A percentile compares a stretch with the other conserved stretches of the same genome.
Evolutionary conservation across 2,797 vertebrate species (phyloP).

Genomic region (Falco rusticolus): DNA sequence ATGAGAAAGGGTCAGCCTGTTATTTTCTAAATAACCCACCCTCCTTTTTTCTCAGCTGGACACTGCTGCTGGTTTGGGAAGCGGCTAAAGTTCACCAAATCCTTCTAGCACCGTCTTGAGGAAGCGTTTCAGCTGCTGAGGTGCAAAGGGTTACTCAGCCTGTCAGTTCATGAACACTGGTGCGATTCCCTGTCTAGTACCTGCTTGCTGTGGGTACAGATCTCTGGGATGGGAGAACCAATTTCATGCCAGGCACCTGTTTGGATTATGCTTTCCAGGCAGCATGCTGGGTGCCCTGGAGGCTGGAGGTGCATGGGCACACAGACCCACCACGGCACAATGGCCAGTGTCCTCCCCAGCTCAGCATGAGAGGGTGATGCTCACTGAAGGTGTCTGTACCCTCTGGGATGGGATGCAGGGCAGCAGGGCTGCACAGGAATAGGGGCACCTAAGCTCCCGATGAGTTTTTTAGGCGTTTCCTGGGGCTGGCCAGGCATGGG

Average conservation of each 20-base stretch:
- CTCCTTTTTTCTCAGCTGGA: not conserved
- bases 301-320: not conserved
- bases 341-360: not conserved
- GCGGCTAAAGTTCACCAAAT: not conserved
- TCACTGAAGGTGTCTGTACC: not conserved
- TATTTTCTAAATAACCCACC: not conserved
- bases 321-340: not conserved
- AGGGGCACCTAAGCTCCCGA: not conserved
- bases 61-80: not conserved
- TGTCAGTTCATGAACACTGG: not conserved
- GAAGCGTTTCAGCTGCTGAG: not conserved
- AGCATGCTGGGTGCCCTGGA: not conserved
- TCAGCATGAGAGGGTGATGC: not conserved
- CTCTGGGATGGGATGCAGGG: fast-evolving
- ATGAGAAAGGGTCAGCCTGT: not conserved
- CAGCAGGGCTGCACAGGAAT: not conserved
- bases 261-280: not conserved
- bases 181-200: not conserved
- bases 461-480: not conserved
- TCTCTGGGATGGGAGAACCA: not conserved
- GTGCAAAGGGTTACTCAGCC: not conserved
- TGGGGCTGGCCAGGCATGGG: not conserved
- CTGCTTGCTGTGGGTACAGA: not conserved
- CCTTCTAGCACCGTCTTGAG: not conserved
- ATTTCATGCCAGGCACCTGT: not conserved